These are phyloP conservation scores for Phenganax stokvisi DNA, from an alignment of 92 coral and sea anemone species.

Conservation along the genomic window DNA sequence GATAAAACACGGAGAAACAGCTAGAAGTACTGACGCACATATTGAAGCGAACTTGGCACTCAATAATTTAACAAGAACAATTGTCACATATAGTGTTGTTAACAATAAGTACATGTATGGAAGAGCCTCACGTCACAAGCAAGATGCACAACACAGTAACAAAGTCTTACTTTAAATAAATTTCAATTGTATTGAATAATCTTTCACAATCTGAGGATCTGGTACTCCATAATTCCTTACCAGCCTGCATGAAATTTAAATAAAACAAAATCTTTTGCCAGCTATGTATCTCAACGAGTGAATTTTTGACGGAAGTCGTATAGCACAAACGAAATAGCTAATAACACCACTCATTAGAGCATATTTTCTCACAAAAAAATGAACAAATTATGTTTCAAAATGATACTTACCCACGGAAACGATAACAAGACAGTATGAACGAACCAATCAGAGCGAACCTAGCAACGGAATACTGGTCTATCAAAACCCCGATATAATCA, in stretches of 20 bases:
- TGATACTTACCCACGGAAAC: constrained; percentile 78
- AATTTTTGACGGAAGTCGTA: too few relatives aligned
- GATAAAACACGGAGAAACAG: too few relatives aligned
- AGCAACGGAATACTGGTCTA: neutral
- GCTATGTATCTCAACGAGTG: neutral
- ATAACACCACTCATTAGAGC: too few relatives aligned
- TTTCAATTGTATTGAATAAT: constrained; percentile 70
- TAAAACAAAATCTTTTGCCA: neutral
- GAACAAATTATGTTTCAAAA: neutral
- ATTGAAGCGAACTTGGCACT: neutral
- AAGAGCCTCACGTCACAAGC: neutral
- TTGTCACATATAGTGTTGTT: neutral
- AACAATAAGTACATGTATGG: neutral
- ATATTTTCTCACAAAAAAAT: neutral
- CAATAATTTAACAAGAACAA: neutral
- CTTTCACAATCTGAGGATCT: constrained; percentile 76
- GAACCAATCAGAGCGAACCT: constrained; percentile 99
- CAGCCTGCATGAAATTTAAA: constrained; percentile 52
- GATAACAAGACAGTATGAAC: constrained; percentile 82
- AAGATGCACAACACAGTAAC: too few relatives aligned
- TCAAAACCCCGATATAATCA: too few relatives aligned
- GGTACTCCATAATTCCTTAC: constrained; percentile 80
- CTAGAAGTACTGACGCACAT: too few relatives aligned
- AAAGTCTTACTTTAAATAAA: constrained; percentile 63
- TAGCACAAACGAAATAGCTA: too few relatives aligned